Percentiles rank a stretch among this genome's conserved stretches.
Evolutionary conservation across 2,113 vertebrate genomes (phyloP).

Genomic region (Aplodontia rufa): DNA sequence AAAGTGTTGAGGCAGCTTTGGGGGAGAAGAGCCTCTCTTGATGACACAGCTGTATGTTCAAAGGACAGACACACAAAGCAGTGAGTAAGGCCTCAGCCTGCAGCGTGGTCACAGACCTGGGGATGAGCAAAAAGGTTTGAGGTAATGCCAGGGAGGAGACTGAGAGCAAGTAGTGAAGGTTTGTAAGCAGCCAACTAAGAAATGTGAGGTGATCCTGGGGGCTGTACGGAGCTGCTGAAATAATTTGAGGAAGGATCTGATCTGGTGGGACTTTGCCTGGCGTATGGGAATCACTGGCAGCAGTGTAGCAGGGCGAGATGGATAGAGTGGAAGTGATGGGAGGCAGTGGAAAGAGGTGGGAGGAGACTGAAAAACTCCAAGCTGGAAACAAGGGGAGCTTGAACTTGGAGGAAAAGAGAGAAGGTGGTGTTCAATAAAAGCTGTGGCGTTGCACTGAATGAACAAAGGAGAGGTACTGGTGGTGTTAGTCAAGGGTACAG

Average conservation of each 20-base stretch:
- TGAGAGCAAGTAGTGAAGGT: neutral
- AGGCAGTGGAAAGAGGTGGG: neutral
- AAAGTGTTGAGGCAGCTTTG: neutral
- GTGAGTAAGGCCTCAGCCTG: too few relatives aligned
- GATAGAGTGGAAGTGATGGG: neutral
- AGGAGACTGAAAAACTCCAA: neutral
- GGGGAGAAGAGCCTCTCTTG: neutral
- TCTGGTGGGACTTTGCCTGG: neutral
- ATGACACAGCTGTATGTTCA: neutral
- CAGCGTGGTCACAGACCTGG: neutral
- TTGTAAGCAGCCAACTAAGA: neutral
- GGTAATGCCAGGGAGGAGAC: neutral
- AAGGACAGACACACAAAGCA: neutral
- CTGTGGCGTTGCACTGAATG: neutral
- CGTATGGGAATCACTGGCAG: neutral
- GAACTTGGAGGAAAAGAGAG: neutral
- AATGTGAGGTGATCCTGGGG: neutral
- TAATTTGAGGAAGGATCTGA: neutral
- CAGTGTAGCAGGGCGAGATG: neutral
- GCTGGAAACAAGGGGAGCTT: neutral
- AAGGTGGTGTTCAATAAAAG: neutral
- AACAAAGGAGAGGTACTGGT: conserved; percentile 18
- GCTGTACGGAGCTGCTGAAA: neutral
- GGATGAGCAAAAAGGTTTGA: neutral
- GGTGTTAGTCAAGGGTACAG: conserved; percentile 49